phyloP scores from a whole-genome alignment of 2,888 invertebrate genomes.

The Blera fallax region DNA sequence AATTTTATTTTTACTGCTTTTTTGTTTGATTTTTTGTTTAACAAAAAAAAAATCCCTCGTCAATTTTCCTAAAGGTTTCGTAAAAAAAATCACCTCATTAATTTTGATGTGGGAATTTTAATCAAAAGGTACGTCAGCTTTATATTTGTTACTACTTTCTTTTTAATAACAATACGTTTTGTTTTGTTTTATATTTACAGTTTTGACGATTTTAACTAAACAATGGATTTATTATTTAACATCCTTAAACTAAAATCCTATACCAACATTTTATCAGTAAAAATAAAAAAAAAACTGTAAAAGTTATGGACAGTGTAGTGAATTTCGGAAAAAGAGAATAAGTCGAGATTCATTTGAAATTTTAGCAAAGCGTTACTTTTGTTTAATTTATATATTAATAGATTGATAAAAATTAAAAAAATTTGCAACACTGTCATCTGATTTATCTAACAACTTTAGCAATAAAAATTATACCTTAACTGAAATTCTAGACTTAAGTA shows the following conservation, averaged over 20 bases:
- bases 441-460: constrained; percentile 32
- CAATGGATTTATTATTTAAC: constrained; percentile 8
- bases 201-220: background rate
- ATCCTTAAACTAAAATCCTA: background rate
- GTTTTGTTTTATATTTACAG: constrained; percentile 32
- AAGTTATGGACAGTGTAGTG: background rate
- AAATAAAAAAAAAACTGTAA: background rate
- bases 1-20: constrained; percentile 6
- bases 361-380: background rate
- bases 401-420: background rate
- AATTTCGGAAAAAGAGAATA: background rate
- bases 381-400: background rate
- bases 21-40: background rate
- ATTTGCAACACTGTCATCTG: background rate
- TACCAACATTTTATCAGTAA: background rate
- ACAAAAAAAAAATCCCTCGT: constrained; percentile 13
- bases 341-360: background rate
- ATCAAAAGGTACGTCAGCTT: constrained; percentile 28
- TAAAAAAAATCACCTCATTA: constrained; percentile 25
- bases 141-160: background rate
- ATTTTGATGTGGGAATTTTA: constrained; percentile 36
- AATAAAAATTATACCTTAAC: constrained; percentile 43
- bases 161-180: background rate
- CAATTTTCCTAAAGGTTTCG: constrained; percentile 40
- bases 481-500: constrained; percentile 41